Percentiles rank a stretch among this genome's conserved stretches.
Conservation (phyloP, 2,888 invertebrate species). For the Acrobasis suavella region DNA sequence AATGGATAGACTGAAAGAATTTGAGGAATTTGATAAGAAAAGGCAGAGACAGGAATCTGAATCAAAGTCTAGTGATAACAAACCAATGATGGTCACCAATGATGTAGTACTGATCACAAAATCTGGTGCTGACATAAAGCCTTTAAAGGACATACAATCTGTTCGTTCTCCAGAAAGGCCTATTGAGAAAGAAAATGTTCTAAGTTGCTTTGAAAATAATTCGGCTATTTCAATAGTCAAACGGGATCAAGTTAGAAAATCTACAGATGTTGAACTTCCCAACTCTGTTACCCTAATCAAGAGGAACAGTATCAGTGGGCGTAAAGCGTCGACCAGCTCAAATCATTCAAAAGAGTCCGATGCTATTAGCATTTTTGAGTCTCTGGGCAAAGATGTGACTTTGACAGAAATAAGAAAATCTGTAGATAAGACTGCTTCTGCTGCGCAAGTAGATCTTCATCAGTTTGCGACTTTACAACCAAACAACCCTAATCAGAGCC, state of each 20-base stretch:
- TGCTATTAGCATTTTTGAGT: constrained; percentile 77
- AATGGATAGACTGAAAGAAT: constrained; percentile 77
- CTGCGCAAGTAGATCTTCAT: constrained; percentile 61
- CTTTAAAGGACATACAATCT: constrained; percentile 72
- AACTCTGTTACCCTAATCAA: constrained; percentile 77
- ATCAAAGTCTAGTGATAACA: constrained; percentile 60
- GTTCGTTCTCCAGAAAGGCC: constrained; percentile 70
- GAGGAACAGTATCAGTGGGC: constrained; percentile 69
- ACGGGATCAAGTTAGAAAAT: constrained; percentile 73
- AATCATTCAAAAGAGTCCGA: constrained; percentile 74
- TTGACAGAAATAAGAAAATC: constrained; percentile 77
- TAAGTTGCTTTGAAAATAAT: constrained; percentile 79
- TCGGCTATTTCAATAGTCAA: constrained; percentile 79
- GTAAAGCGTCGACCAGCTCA: constrained; percentile 77
- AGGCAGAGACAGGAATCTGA: constrained; percentile 71
- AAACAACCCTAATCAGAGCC: constrained; percentile 50
- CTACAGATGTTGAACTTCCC: constrained; percentile 73
- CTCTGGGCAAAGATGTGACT: constrained; percentile 76
- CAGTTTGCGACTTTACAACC: constrained; percentile 70
- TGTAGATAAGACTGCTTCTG: constrained; percentile 60
- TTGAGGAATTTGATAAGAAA: constrained; percentile 77
- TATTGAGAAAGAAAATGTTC: constrained; percentile 73
- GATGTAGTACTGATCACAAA: constrained; percentile 76
- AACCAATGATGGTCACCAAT: constrained; percentile 73
- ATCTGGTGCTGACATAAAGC: constrained; percentile 73